phyloP scores from a whole-genome alignment of 1,140 invertebrate genomes.

The Nasonia vitripennis region DNA sequence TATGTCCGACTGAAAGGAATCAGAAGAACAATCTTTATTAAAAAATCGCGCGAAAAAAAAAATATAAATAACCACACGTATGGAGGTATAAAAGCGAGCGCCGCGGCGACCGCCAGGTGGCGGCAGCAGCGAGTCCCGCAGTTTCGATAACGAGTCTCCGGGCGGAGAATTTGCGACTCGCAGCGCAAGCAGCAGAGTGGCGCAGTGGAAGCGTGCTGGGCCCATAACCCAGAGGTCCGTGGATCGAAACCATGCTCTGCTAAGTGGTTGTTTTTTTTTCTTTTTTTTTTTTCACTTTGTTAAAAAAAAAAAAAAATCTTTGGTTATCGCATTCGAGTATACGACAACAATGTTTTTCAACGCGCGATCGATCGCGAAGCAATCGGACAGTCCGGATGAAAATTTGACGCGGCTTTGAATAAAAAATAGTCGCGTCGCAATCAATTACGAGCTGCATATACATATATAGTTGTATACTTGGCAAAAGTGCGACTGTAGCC shows the following conservation, averaged over 20 bases:
- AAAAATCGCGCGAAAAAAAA: no score
- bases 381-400: no score
- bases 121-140: neutral
- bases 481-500: neutral
- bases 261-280: conserved; percentile 72
- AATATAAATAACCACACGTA: no score
- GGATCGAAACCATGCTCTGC: conserved; percentile 97
- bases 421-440: neutral
- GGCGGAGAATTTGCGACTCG: neutral
- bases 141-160: neutral
- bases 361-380: neutral
- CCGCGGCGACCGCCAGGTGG: neutral
- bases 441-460: neutral
- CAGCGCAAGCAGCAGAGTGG: conserved; percentile 85
- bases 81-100: no score
- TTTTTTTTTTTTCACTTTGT: neutral
- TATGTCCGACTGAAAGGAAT: conserved; percentile 91
- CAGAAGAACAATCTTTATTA: no score
- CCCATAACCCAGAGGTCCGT: conserved; percentile 98
- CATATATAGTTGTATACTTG: neutral
- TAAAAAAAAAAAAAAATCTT: no score
- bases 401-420: neutral
- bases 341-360: no score
- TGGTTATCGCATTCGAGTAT: neutral
- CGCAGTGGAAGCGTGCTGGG: conserved; percentile 98